Conservation (phyloP, 2,113 vertebrate genomes). For the Spea bombifrons region DNA sequence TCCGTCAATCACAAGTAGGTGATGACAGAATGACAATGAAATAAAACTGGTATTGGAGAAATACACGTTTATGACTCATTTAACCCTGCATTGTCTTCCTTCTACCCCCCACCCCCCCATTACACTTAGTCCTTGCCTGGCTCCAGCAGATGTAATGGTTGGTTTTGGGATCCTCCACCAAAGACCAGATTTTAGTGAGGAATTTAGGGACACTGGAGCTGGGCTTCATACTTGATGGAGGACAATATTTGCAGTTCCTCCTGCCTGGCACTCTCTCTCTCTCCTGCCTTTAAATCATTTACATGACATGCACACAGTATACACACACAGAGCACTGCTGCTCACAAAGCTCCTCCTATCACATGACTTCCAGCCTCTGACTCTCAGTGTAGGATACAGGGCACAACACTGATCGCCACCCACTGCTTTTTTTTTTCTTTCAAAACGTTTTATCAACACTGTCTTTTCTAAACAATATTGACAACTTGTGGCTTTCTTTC, state of each 20-base stretch:
- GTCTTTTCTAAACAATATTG: no score
- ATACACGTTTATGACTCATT: no score
- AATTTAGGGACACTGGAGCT: slow-evolving; percentile 65
- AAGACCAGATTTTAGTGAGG: slow-evolving; percentile 71
- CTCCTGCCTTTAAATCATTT: slow-evolving; percentile 11
- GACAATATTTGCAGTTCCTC: slow-evolving; percentile 5
- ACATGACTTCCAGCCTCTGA: neutral
- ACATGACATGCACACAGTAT: slow-evolving; percentile 19
- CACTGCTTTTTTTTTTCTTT: slow-evolving; percentile 19
- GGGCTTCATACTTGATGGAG: slow-evolving; percentile 65
- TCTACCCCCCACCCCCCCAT: neutral
- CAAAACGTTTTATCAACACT: slow-evolving; percentile 21
- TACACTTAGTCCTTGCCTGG: slow-evolving; percentile 56
- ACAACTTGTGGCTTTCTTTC: no score
- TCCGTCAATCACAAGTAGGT: no score
- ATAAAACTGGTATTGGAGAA: no score
- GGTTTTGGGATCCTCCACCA: slow-evolving; percentile 61
- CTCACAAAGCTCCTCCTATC: neutral
- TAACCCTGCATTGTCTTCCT: no score
- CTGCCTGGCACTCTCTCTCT: slow-evolving; percentile 13
- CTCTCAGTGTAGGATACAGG: neutral
- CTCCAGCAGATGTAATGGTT: slow-evolving; percentile 71
- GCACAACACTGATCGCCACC: neutral
- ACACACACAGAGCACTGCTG: neutral
- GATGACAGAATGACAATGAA: no score